Conservation (phyloP, 2,113 vertebrate genomes). For the Crypturellus undulatus region DNA sequence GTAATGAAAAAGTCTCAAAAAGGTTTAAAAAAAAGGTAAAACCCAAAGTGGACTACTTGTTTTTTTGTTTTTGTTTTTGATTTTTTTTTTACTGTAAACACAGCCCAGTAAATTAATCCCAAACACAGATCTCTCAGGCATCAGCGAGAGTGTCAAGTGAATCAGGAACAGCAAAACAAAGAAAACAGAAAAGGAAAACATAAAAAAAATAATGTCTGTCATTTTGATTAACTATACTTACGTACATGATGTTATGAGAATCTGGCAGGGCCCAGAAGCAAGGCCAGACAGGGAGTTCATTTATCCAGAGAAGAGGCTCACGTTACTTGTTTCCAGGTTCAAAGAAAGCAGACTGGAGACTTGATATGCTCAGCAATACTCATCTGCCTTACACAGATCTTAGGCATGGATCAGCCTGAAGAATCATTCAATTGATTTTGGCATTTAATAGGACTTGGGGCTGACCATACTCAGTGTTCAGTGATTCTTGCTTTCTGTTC, state of each 20-base stretch:
- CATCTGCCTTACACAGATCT: slow-evolving; percentile 82
- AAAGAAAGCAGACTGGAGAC: slow-evolving; percentile 79
- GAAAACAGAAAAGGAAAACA: slow-evolving; percentile 81
- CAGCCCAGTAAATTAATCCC: slow-evolving; percentile 80
- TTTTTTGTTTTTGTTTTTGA: slow-evolving; percentile 72
- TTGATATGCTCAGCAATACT: slow-evolving; percentile 81
- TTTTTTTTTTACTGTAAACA: slow-evolving; percentile 83
- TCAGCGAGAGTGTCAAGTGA: slow-evolving; percentile 82
- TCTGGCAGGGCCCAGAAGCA: slow-evolving; percentile 86
- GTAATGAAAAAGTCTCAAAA: slow-evolving; percentile 85
- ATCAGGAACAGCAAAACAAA: slow-evolving; percentile 84
- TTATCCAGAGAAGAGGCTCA: slow-evolving; percentile 82
- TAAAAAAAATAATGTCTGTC: slow-evolving; percentile 85
- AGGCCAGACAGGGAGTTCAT: slow-evolving; percentile 86
- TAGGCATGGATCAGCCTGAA: slow-evolving; percentile 84
- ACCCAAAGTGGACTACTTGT: slow-evolving; percentile 78
- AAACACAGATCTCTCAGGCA: slow-evolving; percentile 84
- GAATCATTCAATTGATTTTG: slow-evolving; percentile 86
- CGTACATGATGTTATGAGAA: slow-evolving; percentile 90
- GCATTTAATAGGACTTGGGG: slow-evolving; percentile 83
- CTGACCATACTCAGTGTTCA: slow-evolving; percentile 83
- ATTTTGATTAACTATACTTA: slow-evolving; percentile 98
- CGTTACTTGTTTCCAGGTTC: slow-evolving; percentile 80
- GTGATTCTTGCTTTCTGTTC: slow-evolving; percentile 87
- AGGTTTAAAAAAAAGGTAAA: slow-evolving; percentile 77